A percentile compares a stretch with the other conserved stretches of the same genome.
phyloP scores from a whole-genome alignment of 2,888 invertebrate genomes.

The Synergus gifuensis region DNA sequence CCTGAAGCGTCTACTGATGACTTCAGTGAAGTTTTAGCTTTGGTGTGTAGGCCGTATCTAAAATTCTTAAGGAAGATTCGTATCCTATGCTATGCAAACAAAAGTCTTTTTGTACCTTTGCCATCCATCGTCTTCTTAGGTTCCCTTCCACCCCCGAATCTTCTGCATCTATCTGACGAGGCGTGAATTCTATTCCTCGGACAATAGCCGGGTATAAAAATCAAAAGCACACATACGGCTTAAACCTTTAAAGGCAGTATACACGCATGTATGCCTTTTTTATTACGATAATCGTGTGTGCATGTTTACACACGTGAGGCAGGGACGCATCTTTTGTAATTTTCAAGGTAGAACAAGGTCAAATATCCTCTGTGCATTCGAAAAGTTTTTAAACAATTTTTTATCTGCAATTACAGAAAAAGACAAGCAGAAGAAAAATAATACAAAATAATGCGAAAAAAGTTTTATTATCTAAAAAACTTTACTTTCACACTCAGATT shows the following conservation, averaged over 20 bases:
- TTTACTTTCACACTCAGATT: too few relatives aligned
- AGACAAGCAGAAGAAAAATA: too few relatives aligned
- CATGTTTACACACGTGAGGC: conserved; percentile 34
- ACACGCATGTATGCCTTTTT: conserved; percentile 12
- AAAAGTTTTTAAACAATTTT: too few relatives aligned
- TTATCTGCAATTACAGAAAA: too few relatives aligned
- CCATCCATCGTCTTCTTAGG: conserved; percentile 31
- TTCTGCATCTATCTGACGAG: conserved; percentile 21
- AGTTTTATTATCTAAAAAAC: too few relatives aligned
- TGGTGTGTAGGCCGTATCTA: neutral
- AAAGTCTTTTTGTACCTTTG: conserved; percentile 32
- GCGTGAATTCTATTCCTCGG: conserved; percentile 34
- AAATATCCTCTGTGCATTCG: too few relatives aligned
- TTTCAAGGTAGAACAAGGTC: neutral
- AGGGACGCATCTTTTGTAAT: neutral
- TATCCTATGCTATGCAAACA: conserved; percentile 36
- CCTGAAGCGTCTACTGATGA: conserved; percentile 11
- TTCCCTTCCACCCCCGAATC: conserved; percentile 24
- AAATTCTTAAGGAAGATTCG: conserved; percentile 12
- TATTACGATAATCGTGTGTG: neutral
- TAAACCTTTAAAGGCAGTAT: neutral
- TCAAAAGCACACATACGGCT: conserved; percentile 25
- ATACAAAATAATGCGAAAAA: too few relatives aligned
- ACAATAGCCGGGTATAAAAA: conserved; percentile 14
- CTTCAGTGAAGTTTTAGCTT: conserved; percentile 25